Percentiles rank a stretch among this genome's conserved stretches.
Evolutionary conservation across 2,888 invertebrate genomes (phyloP).

Genomic region (Eristalinus aeneus): DNA sequence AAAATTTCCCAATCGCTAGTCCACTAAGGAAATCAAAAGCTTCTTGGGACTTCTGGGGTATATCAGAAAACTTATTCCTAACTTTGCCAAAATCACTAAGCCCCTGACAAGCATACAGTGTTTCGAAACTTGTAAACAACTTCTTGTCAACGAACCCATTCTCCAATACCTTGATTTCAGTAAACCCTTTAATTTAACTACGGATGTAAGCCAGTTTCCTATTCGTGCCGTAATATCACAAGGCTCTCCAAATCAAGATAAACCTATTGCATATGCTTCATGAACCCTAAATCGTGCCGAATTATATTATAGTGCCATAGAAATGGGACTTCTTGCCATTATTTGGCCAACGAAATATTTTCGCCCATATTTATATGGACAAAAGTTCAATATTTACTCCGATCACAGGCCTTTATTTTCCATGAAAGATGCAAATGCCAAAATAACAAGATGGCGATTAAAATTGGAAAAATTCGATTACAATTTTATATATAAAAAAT

Average conservation of each 20-base stretch:
- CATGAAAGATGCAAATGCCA: constrained; percentile 76
- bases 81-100: constrained; percentile 21
- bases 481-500: constrained; percentile 38
- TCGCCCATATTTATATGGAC: constrained; percentile 75
- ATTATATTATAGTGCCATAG: constrained; percentile 73
- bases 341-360: constrained; percentile 76
- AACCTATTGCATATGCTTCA: constrained; percentile 70
- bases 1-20: no score
- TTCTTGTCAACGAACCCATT: constrained; percentile 45
- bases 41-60: no score
- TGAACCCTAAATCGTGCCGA: constrained; percentile 72
- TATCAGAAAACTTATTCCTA: not conserved
- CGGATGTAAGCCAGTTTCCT: constrained; percentile 58
- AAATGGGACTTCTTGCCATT: constrained; percentile 75
- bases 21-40: no score
- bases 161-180: constrained; percentile 42
- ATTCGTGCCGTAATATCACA: constrained; percentile 55
- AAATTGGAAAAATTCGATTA: no score
- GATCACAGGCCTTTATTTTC: constrained; percentile 78
- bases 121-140: constrained; percentile 36
- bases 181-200: constrained; percentile 50
- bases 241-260: constrained; percentile 25
- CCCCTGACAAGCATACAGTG: constrained; percentile 6
- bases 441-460: constrained; percentile 76
- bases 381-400: constrained; percentile 77